phyloP scores from a whole-genome alignment of 2,797 vertebrate species.

The Limosa lapponica region DNA sequence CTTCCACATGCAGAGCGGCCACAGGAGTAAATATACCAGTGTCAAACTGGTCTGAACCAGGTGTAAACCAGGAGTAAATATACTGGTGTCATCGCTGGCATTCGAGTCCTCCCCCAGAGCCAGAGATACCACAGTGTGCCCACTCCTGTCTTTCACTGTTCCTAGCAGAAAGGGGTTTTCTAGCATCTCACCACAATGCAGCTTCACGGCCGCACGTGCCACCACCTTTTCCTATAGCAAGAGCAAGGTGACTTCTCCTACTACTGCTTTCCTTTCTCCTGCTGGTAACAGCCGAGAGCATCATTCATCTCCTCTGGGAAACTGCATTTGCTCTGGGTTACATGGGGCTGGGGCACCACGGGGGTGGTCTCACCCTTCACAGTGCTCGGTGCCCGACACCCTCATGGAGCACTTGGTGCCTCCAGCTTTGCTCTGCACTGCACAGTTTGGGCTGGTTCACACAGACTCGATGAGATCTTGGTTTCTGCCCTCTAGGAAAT shows the following conservation, averaged over 20 bases:
- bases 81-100: not conserved
- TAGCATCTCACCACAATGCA: not conserved
- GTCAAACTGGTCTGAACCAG: not conserved
- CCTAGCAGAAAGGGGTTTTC: not conserved
- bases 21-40: not conserved
- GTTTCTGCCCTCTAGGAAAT: not conserved
- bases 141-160: not conserved
- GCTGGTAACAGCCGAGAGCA: not conserved
- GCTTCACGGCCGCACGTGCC: accelerated
- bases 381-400: not conserved
- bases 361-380: not conserved
- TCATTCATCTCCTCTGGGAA: not conserved
- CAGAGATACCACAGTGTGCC: not conserved
- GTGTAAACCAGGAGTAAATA: not conserved
- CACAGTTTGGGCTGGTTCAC: not conserved
- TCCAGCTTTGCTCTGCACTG: not conserved
- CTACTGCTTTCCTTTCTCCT: not conserved
- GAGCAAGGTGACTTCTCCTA: not conserved
- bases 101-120: not conserved
- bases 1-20: not conserved
- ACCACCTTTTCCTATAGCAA: not conserved
- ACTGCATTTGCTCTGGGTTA: not conserved
- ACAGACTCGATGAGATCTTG: not conserved
- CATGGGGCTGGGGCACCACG: accelerated
- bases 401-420: accelerated